Conservation (phyloP, 2,888 invertebrate genomes). For the Drosophila picticornis region DNA sequence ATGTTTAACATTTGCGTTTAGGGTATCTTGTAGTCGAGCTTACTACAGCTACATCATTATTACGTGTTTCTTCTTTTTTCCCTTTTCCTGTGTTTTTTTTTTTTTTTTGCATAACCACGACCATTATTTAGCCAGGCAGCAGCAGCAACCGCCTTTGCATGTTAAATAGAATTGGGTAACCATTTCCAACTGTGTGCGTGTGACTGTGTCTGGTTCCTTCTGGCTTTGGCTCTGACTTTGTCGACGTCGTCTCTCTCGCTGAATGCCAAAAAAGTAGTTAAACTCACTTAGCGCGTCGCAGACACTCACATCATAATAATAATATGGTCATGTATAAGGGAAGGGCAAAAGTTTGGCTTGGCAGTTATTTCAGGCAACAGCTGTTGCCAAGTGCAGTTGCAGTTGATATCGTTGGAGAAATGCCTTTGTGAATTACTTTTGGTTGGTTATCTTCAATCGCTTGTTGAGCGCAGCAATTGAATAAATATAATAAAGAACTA, state of each 20-base stretch:
- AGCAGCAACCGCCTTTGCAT: slow-evolving; percentile 57
- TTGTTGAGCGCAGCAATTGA: slow-evolving; percentile 3
- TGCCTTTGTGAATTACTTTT: slow-evolving; percentile 46
- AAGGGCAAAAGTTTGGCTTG: slow-evolving; percentile 21
- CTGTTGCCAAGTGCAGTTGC: slow-evolving; percentile 50
- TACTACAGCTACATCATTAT: not conserved
- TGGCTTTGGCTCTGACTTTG: slow-evolving; percentile 4
- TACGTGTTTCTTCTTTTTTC: not conserved
- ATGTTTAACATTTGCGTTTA: not conserved
- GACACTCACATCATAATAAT: slow-evolving; percentile 43
- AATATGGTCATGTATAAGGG: slow-evolving; percentile 13
- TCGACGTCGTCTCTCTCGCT: slow-evolving; percentile 19
- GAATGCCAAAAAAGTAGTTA: slow-evolving; percentile 33
- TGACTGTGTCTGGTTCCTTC: slow-evolving; percentile 1
- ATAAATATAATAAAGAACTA: not conserved
- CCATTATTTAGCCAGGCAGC: slow-evolving; percentile 33
- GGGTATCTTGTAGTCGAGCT: not conserved
- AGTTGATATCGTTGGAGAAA: slow-evolving; percentile 19
- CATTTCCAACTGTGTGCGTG: slow-evolving; percentile 17
- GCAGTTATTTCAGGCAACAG: slow-evolving; percentile 41
- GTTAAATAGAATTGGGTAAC: slow-evolving; percentile 56
- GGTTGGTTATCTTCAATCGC: slow-evolving; percentile 11
- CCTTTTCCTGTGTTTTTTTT: slow-evolving; percentile 13
- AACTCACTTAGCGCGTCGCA: slow-evolving; percentile 38
- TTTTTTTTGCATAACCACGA: slow-evolving; percentile 18